A percentile compares a stretch with the other conserved stretches of the same genome.
Evolutionary conservation across 1,140 invertebrate species (phyloP).

Genomic region (Oryzaephilus surinamensis): DNA sequence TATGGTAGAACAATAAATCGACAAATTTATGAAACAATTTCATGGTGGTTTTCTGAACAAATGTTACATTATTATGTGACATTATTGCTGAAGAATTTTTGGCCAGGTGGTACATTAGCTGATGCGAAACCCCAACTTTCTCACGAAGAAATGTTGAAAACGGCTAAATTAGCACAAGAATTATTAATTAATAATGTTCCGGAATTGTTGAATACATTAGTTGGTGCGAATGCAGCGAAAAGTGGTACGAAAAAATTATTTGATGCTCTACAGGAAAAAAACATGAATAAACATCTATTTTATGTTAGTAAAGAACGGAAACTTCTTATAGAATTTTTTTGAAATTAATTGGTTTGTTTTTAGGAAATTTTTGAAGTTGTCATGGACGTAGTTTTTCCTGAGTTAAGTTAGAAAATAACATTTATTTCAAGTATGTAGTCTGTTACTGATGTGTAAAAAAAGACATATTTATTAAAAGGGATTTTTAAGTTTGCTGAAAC

Average conservation of each 20-base stretch:
- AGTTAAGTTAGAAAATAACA: constrained; percentile 50
- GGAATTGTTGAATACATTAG: constrained; percentile 69
- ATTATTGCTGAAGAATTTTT: constrained; percentile 73
- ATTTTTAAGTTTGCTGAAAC: no score
- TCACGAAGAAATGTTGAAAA: constrained; percentile 58
- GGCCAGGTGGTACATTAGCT: constrained; percentile 68
- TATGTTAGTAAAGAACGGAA: constrained; percentile 59
- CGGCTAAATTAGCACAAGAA: constrained; percentile 50
- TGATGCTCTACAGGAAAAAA: constrained; percentile 73
- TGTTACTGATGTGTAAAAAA: no score
- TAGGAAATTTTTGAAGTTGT: constrained; percentile 65
- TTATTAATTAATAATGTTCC: constrained; percentile 63
- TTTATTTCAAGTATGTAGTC: no score
- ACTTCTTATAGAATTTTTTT: constrained; percentile 6
- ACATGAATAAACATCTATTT: constrained; percentile 83
- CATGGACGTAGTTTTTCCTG: constrained; percentile 64
- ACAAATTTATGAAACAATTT: constrained; percentile 78
- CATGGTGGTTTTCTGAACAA: constrained; percentile 78
- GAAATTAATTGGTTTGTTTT: constrained; percentile 31
- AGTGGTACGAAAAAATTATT: constrained; percentile 78
- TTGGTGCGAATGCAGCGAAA: constrained; percentile 74
- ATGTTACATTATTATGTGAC: constrained; percentile 84
- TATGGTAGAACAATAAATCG: constrained; percentile 86
- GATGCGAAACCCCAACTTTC: constrained; percentile 43
- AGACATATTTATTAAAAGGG: no score